Percentiles rank a stretch among this genome's conserved stretches.
phyloP scores from a whole-genome alignment of 2,797 vertebrate genomes.

The Sternotherus odoratus region DNA sequence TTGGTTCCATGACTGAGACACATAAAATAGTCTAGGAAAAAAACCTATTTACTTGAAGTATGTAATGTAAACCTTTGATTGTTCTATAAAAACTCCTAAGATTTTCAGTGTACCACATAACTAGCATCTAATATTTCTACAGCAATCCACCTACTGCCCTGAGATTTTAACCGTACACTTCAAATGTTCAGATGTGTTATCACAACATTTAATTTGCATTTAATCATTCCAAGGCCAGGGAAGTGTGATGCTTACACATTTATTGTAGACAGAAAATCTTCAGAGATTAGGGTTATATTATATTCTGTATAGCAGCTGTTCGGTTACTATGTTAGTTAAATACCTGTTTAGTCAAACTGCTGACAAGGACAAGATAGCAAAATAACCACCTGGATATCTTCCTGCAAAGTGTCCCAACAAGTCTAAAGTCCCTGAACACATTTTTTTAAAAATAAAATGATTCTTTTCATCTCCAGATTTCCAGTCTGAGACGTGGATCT shows the following conservation, averaged over 20 bases:
- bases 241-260: conserved; percentile 11
- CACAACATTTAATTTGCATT: conserved; percentile 10
- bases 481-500: neutral
- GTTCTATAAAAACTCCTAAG: neutral
- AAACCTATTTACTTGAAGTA: conserved; percentile 37
- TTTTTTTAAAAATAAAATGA: neutral
- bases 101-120: neutral
- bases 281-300: neutral
- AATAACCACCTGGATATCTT: neutral
- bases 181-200: neutral
- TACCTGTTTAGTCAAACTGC: neutral
- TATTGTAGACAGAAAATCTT: neutral
- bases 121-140: conserved; percentile 2
- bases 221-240: conserved; percentile 22
- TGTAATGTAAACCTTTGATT: conserved; percentile 1
- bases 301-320: accelerated
- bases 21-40: conserved; percentile 49
- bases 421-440: neutral
- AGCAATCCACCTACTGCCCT: conserved; percentile 3
- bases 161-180: conserved; percentile 18
- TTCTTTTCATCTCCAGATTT: neutral
- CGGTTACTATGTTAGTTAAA: accelerated
- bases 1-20: conserved; percentile 45
- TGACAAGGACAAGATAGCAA: neutral
- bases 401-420: neutral